These are phyloP conservation scores for Hylaea fasciaria DNA, from an alignment of 2,888 invertebrate genomes.

Conservation along the genomic window DNA sequence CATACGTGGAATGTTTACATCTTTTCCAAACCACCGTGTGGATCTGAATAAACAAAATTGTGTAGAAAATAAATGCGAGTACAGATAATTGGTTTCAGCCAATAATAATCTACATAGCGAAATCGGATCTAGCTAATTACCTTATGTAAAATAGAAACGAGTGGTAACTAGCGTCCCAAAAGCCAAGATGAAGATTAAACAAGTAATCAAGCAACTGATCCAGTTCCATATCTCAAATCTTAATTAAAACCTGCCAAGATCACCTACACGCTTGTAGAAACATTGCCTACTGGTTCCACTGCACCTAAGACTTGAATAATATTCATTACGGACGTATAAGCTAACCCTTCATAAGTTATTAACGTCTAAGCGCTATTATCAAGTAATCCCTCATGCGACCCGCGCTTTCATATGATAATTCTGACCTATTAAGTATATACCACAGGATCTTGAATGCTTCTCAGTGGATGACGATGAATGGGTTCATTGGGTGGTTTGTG, in stretches of 20 bases:
- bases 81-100: no score
- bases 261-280: constrained; percentile 11
- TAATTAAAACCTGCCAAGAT: not conserved
- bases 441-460: constrained; percentile 57
- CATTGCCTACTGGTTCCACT: constrained; percentile 19
- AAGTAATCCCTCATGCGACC: constrained; percentile 75
- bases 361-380: constrained; percentile 77
- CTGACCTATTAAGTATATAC: constrained; percentile 73
- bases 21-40: no score
- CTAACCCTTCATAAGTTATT: constrained; percentile 74
- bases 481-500: constrained; percentile 7
- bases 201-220: not conserved
- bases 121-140: no score
- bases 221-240: not conserved
- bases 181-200: no score
- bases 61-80: no score
- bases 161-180: no score
- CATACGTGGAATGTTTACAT: no score
- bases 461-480: constrained; percentile 10
- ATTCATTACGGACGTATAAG: constrained; percentile 70
- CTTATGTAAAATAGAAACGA: no score
- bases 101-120: no score
- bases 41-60: no score
- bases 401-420: constrained; percentile 76
- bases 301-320: constrained; percentile 62